These are phyloP conservation scores for Philantomba maxwellii DNA, from an alignment of 2,113 vertebrate species.

Conservation along the genomic window DNA sequence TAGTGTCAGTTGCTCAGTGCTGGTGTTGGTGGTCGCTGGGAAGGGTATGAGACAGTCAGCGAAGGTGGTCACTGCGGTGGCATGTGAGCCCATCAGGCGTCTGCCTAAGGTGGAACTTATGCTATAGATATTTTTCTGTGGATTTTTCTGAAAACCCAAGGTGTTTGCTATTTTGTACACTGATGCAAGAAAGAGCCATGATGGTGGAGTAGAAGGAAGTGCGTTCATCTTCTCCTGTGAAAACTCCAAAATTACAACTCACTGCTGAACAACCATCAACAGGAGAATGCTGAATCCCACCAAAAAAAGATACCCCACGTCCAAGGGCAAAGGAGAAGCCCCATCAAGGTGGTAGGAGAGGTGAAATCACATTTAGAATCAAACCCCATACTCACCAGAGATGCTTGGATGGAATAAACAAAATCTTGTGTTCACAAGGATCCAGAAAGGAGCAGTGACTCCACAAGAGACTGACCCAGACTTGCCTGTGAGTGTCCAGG, in stretches of 20 bases:
- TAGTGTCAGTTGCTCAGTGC: neutral
- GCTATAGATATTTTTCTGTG: neutral
- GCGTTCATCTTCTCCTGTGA: fast-evolving
- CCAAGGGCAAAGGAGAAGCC: neutral
- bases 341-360: neutral
- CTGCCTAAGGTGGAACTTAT: neutral
- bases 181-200: neutral
- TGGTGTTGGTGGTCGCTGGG: fast-evolving
- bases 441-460: neutral
- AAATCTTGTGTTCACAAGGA: neutral
- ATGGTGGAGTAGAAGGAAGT: fast-evolving
- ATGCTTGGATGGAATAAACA: neutral
- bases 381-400: neutral
- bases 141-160: neutral
- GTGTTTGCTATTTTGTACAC: neutral
- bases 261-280: neutral
- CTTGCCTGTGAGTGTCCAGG: neutral
- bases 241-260: neutral
- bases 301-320: neutral
- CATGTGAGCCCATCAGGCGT: neutral
- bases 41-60: neutral
- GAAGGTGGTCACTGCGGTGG: fast-evolving
- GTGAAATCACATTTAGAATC: neutral
- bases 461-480: neutral
- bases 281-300: neutral